phyloP scores from a whole-genome alignment of 2,797 vertebrate genomes.

The Thripadectes ignobilis region DNA sequence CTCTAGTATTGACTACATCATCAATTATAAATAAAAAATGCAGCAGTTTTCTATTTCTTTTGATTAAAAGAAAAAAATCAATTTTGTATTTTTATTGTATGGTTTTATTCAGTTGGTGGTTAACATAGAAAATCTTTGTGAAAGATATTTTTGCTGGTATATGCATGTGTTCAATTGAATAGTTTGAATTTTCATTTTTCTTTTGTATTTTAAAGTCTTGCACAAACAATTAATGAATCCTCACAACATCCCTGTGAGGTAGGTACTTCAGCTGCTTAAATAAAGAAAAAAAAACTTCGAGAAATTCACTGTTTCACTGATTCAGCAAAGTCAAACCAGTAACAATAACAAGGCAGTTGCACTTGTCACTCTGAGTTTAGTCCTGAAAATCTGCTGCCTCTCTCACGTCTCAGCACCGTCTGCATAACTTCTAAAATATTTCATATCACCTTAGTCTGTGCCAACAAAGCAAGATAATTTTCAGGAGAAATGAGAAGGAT shows the following conservation, averaged over 20 bases:
- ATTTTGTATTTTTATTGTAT: not conserved
- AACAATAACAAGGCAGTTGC: not conserved
- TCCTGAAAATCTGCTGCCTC: not conserved
- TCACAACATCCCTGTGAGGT: slow-evolving; percentile 70
- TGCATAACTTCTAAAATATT: not conserved
- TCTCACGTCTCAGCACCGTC: not conserved
- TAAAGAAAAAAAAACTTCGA: not conserved
- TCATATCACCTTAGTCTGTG: not conserved
- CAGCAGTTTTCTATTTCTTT: not conserved
- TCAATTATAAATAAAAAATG: not conserved
- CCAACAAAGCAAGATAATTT: not conserved
- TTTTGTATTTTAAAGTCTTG: not conserved
- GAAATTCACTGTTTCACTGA: not conserved
- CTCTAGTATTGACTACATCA: not conserved
- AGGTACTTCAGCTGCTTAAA: not conserved
- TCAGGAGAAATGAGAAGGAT: not conserved
- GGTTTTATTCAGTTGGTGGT: not conserved
- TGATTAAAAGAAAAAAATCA: slow-evolving; percentile 7
- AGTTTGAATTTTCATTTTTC: not conserved
- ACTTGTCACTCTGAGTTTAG: not conserved
- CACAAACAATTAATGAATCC: slow-evolving; percentile 10
- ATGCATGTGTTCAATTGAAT: not conserved
- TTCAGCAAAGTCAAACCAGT: not conserved
- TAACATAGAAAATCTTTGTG: not conserved
- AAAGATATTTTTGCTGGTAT: slow-evolving; percentile 9